A percentile compares a stretch with the other conserved stretches of the same genome.
These are phyloP conservation scores for Phyllotreta striolata DNA, from an alignment of 2,888 invertebrate genomes.

Conservation along the genomic window DNA sequence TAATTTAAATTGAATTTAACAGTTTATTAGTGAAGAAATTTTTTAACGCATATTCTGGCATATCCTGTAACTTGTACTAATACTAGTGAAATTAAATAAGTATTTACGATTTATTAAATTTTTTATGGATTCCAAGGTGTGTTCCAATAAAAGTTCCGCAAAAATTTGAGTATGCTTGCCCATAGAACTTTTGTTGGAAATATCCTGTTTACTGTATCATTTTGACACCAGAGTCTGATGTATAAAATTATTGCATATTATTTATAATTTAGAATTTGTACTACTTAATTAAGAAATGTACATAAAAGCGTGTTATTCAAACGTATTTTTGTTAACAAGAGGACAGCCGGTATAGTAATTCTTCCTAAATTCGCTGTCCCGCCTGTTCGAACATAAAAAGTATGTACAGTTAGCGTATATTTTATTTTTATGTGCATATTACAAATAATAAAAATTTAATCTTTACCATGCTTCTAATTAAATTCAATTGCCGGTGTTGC, in stretches of 20 bases:
- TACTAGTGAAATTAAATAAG: constrained; percentile 2
- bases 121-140: not conserved
- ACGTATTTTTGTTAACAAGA: constrained; percentile 26
- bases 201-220: constrained; percentile 14
- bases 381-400: constrained; percentile 48
- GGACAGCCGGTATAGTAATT: constrained; percentile 47
- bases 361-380: constrained; percentile 44
- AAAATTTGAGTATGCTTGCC: not conserved
- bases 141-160: too few species aligned
- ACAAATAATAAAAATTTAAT: constrained; percentile 47
- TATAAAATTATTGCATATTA: constrained; percentile 44
- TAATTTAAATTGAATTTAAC: not conserved
- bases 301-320: constrained; percentile 38
- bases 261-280: constrained; percentile 43
- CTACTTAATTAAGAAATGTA: constrained; percentile 41
- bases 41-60: constrained; percentile 10
- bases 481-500: too few species aligned
- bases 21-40: constrained; percentile 1
- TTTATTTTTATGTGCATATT: constrained; percentile 53
- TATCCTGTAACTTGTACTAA: constrained; percentile 6
- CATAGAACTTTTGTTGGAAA: too few species aligned
- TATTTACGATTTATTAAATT: not conserved
- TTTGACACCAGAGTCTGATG: constrained; percentile 46
- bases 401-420: constrained; percentile 53
- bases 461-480: constrained; percentile 36